Base-by-base conservation (phyloP, 2,888 invertebrate species). In the Lasioglossum morio region DNA sequence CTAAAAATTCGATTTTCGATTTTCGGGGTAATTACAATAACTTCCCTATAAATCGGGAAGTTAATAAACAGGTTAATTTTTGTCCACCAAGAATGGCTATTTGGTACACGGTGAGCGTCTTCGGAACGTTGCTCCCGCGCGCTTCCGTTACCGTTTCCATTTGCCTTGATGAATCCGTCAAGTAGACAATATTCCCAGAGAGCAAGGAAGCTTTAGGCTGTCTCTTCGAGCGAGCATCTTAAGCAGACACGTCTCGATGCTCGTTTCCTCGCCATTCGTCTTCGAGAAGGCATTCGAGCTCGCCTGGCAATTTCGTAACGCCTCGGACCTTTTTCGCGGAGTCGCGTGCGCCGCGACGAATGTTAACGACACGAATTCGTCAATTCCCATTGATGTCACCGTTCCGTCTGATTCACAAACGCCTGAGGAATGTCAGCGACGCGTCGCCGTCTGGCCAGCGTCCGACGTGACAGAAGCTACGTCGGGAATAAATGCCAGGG, bases 341-440 rank as follows among this genome's bases (percentile, higher is more conserved):
- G 87, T 86, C 87, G 82, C 85, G 82, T 19, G 72, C 46, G 46
- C 69, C 70, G 63, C 63, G 63, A 48, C 79, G 88, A 89, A 91
- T 88, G 91, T 87, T 82, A 90, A 91, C 72, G 81, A 79, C 57
- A 81, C 86, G 88, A 91, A 90, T 89, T 82, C 88, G 88, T 74
- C 87, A 87, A 84, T 90, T 86, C 48, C 83, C 84, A 75, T 78
- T 85, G 86, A 82, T 89, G 86, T 84, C 87, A 88, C 86, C 87
- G 84, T 83, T 84, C 69, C 75, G 82, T 70, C 77, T 86, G 91
- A 91, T 91, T 91, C 89, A 87, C 23, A 40, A 66, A 76, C 77
- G 86, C 86, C 75, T 72, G 57, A 43, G 82, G 86, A 90, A 90
- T 89, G 85, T 86, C 82, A 79, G 57, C 74, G 73, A 72, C 83